These are phyloP conservation scores for Enteromius treurensis DNA, from an alignment of 2,797 vertebrate genomes.

Conservation along the genomic window DNA sequence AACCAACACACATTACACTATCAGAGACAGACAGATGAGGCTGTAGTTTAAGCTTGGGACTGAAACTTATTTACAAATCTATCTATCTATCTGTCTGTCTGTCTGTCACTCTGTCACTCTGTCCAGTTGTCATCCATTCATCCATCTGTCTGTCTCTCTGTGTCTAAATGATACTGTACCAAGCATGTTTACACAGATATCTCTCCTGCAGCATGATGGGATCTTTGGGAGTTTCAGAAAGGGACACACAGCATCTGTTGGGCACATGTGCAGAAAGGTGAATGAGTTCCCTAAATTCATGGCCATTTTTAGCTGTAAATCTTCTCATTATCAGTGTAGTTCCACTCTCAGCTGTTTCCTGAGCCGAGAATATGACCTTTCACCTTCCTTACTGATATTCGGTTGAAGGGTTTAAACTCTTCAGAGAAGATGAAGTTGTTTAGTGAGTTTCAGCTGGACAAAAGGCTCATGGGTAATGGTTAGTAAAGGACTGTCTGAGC, in stretches of 20 bases:
- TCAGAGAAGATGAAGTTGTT: not conserved
- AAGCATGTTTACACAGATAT: not conserved
- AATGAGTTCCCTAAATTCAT: slow-evolving; percentile 1
- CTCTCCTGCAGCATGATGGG: not conserved
- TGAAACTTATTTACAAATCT: not conserved
- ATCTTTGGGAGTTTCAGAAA: slow-evolving; percentile 2
- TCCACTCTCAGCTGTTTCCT: not conserved
- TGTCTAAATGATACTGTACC: not conserved
- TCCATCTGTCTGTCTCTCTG: not conserved
- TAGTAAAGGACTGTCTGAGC: not conserved
- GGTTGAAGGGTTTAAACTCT: not conserved
- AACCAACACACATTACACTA: slow-evolving; percentile 32
- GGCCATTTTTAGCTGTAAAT: not conserved
- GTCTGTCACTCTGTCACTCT: no score
- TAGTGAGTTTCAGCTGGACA: not conserved
- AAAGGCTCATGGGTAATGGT: slow-evolving; percentile 1
- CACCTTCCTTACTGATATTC: not conserved
- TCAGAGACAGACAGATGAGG: not conserved
- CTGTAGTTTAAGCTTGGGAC: not conserved
- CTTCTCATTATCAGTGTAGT: not conserved
- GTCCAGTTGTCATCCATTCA: no score
- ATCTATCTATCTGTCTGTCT: not conserved
- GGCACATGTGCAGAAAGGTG: slow-evolving; percentile 10
- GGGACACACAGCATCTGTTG: slow-evolving; percentile 17
- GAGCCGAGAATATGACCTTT: not conserved